phyloP scores from a whole-genome alignment of 2,113 vertebrate genomes.

The Oryzias woworae region DNA sequence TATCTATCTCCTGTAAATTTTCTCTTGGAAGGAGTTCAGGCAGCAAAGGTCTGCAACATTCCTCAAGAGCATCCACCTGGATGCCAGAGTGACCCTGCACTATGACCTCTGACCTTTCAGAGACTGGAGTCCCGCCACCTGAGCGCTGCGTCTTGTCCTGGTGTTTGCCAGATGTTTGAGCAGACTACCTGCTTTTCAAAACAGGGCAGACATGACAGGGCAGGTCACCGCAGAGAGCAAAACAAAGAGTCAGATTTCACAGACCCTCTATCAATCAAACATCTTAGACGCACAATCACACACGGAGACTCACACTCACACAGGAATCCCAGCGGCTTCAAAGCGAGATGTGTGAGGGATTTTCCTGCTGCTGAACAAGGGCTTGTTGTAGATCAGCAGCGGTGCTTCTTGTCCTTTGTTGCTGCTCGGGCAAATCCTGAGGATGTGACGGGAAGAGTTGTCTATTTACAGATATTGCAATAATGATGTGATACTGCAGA shows the following conservation, averaged over 20 bases:
- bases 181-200: constrained; percentile 63
- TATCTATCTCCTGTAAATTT: not conserved
- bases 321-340: constrained; percentile 64
- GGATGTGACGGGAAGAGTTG: constrained; percentile 28
- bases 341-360: constrained; percentile 50
- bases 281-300: constrained; percentile 62
- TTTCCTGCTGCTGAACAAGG: constrained; percentile 41
- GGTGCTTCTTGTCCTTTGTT: constrained; percentile 52
- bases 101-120: constrained; percentile 58
- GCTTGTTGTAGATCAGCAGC: constrained; percentile 46
- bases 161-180: constrained; percentile 62
- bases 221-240: constrained; percentile 61
- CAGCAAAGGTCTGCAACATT: constrained; percentile 8
- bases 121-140: constrained; percentile 40
- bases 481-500: constrained; percentile 32
- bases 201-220: constrained; percentile 65
- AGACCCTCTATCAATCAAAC: constrained; percentile 75
- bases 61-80: constrained; percentile 57
- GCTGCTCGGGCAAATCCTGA: constrained; percentile 42
- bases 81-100: constrained; percentile 40
- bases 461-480: constrained; percentile 19
- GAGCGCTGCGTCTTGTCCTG: constrained; percentile 33
- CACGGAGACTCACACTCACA: constrained; percentile 38
- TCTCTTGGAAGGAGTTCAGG: not conserved
- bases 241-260: constrained; percentile 75